These are phyloP conservation scores for Onychostruthus taczanowskii DNA, from an alignment of 2,113 vertebrate species.

Conservation along the genomic window DNA sequence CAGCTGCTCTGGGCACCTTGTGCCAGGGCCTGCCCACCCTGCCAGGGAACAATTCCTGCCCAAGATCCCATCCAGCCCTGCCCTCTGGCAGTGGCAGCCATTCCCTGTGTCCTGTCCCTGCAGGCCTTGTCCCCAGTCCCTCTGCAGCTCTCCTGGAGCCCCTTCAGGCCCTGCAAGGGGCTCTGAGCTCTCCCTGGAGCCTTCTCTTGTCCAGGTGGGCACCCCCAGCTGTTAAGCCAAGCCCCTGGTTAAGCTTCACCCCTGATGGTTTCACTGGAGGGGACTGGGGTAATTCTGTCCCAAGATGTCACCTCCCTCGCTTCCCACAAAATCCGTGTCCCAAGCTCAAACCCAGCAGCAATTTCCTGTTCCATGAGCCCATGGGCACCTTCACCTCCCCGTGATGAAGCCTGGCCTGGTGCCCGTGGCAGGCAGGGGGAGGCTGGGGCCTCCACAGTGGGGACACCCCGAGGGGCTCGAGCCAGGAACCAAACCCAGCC, in stretches of 20 bases:
- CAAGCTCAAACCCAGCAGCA: background rate
- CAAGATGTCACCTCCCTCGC: background rate
- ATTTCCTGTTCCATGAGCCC: background rate
- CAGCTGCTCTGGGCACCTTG: background rate
- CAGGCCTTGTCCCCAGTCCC: background rate
- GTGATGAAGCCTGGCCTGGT: fast-evolving
- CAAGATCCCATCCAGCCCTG: background rate
- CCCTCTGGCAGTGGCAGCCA: background rate
- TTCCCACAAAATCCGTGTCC: background rate
- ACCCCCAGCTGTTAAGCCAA: background rate
- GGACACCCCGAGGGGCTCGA: fast-evolving
- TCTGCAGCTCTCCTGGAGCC: background rate
- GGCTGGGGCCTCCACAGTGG: fast-evolving
- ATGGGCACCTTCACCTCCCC: too few relatives aligned
- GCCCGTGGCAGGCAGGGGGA: fast-evolving
- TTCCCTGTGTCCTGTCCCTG: background rate
- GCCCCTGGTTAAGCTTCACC: fast-evolving
- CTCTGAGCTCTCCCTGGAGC: background rate
- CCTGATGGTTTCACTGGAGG: background rate
- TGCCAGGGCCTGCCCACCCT: background rate
- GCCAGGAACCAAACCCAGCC: background rate
- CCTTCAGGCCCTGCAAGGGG: background rate
- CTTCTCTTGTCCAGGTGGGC: fast-evolving
- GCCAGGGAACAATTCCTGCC: background rate
- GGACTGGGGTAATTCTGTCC: background rate